These are phyloP conservation scores for Apteryx owenii DNA, from an alignment of 2,113 vertebrate genomes.

Conservation along the genomic window DNA sequence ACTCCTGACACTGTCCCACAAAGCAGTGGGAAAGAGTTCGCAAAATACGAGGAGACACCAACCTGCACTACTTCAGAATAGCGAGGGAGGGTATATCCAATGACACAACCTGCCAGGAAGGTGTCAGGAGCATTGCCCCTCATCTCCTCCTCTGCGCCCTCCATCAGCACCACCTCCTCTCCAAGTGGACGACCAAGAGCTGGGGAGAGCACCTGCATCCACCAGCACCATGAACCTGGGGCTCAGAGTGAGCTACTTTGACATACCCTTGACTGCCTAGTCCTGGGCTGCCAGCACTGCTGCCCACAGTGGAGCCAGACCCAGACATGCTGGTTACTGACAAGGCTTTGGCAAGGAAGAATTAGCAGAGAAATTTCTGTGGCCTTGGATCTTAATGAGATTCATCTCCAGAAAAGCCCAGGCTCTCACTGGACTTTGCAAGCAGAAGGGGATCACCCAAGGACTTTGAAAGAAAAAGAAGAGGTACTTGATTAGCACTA, in stretches of 20 bases:
- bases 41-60: not conserved
- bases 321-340: not conserved
- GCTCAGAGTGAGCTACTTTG: not conserved
- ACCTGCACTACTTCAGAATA: not conserved
- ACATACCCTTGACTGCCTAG: not conserved
- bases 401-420: not conserved
- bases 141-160: not conserved
- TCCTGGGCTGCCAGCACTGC: not conserved
- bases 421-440: not conserved
- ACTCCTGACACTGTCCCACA: not conserved
- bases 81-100: rapidly evolving
- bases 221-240: not conserved
- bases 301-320: not conserved
- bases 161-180: not conserved
- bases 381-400: constrained; percentile 18
- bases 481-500: constrained; percentile 39
- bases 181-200: not conserved
- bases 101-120: not conserved
- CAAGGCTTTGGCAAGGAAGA: not conserved
- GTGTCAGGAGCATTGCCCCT: not conserved
- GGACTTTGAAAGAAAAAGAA: constrained; percentile 37
- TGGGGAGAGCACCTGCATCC: not conserved
- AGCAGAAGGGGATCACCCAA: constrained; percentile 46
- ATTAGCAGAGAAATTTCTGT: not conserved
- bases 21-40: not conserved